Percentiles rank a stretch among this genome's conserved stretches.
Evolutionary conservation across 1,140 invertebrate species (phyloP).

Genomic region (Laupala kohalensis): DNA sequence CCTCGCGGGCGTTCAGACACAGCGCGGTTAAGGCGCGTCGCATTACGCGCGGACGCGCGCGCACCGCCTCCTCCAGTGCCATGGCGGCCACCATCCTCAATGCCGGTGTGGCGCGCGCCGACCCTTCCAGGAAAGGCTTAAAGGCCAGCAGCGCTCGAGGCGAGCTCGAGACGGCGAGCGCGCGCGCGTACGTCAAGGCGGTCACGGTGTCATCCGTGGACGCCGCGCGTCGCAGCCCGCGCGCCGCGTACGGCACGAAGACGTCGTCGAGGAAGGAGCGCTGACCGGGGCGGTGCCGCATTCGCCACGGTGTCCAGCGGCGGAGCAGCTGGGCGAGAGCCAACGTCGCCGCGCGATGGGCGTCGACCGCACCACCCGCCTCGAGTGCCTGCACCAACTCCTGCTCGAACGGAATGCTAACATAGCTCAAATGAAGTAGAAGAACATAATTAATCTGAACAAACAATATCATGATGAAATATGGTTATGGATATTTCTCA

Average conservation of each 20-base stretch:
- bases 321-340: neutral
- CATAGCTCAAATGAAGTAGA: no score
- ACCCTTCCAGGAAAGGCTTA: neutral
- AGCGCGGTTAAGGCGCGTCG: neutral
- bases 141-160: neutral
- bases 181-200: neutral
- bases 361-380: neutral
- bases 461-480: no score
- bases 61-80: no score
- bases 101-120: no score
- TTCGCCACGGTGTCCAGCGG: no score
- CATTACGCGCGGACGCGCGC: neutral
- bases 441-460: no score
- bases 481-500: no score
- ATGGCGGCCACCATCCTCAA: neutral
- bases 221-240: neutral
- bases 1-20: neutral
- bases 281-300: no score
- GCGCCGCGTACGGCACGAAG: neutral
- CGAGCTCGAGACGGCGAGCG: neutral
- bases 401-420: neutral
- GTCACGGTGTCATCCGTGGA: neutral
- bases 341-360: neutral
- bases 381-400: neutral
- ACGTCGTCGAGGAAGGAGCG: neutral